Base-by-base conservation (phyloP, 2,113 vertebrate genomes). In the Gobius niger region DNA sequence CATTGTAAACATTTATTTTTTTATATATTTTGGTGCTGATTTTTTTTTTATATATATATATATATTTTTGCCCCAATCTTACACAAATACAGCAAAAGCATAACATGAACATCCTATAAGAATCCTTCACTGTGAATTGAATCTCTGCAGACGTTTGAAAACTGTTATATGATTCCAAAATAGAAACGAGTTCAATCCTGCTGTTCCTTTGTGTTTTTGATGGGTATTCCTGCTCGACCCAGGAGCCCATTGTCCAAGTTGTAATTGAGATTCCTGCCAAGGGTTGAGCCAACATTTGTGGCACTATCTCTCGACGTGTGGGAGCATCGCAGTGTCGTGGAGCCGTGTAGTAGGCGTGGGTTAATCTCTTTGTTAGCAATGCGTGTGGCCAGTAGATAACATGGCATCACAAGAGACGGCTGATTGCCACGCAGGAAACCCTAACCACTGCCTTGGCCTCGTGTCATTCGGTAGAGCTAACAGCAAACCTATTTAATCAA, bases 211-310 rank as follows among this genome's bases (percentile, higher is more conserved):
- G 73, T 76, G 63, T 63, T 76, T 68, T 34, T 59, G 67, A 76
- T 68, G 67, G 73, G 68, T 69, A 57, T 65, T 64, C 53, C 70
- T 9, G 40, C 15, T 54, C 19, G 5, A 24, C 52, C 52, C 52
- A 24, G 18, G 8, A 40, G 69, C 9, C 44, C 44, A 51, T 68
- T 80, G 73, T 81, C 65, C 15, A 44, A 42, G 67, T 47, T 47
- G 60, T 83, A 73, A 83, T 77, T 78, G 75, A 79, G 74, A 72
- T 73, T 76, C 52, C 67, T 64, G 6, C 8, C 62, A 60, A 63
- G 67, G 19, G 46, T 56, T 78, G 64, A 63, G 41, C 49, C 62
- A 42, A 63, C 49, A 42, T 47, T 49, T 64, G 13, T 67, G 61
- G 44, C 42, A 16, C 41, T 73, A 15, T 68, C 19, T 56, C 49